phyloP scores from a whole-genome alignment of 2,113 vertebrate species.

The Phaetusa simplex region DNA sequence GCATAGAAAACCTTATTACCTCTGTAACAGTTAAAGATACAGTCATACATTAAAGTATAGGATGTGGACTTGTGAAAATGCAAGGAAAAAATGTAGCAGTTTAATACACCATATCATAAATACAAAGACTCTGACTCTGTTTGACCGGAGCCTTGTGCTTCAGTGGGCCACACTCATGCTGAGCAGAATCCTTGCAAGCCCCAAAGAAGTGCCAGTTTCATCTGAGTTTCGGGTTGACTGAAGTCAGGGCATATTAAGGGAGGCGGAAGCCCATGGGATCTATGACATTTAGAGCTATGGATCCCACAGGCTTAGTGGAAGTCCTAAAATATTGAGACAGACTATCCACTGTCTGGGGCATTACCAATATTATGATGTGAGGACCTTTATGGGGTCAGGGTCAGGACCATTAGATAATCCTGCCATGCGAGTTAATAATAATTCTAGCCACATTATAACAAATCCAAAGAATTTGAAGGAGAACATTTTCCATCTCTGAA shows the following conservation, averaged over 20 bases:
- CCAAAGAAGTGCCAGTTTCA: background rate
- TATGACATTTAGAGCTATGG: background rate
- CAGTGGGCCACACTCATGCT: accelerated
- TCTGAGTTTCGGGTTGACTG: background rate
- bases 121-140: slow-evolving; percentile 30
- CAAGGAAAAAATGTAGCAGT: background rate
- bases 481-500: background rate
- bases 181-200: background rate
- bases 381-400: background rate
- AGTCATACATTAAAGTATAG: background rate
- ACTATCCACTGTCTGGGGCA: background rate
- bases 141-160: background rate
- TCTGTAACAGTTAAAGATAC: background rate
- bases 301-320: background rate
- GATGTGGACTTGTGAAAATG: slow-evolving; percentile 26
- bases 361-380: background rate
- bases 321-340: background rate
- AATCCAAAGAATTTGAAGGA: background rate
- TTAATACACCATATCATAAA: slow-evolving; percentile 7
- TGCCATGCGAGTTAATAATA: background rate
- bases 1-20: slow-evolving; percentile 5
- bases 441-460: background rate
- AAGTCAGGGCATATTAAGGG: background rate
- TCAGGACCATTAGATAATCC: background rate
- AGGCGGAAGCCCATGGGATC: background rate